These are phyloP conservation scores for Noctua janthe DNA, from an alignment of 2,888 invertebrate species.

Conservation along the genomic window DNA sequence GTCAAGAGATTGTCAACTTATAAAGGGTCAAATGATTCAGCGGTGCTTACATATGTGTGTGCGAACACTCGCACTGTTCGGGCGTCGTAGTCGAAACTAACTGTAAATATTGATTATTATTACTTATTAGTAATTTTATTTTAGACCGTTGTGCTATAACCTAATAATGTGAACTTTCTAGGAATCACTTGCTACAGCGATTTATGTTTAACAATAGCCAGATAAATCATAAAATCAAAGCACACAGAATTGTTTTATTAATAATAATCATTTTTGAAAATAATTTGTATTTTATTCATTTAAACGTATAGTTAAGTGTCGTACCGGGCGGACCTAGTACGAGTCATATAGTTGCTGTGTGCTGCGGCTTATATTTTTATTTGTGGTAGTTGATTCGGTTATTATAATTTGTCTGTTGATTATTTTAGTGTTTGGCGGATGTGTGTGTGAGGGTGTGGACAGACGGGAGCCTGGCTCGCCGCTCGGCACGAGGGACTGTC, in stretches of 20 bases:
- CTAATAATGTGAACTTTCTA: conserved; percentile 75
- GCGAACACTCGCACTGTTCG: conserved; percentile 63
- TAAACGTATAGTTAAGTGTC: conserved; percentile 53
- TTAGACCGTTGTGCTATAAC: conserved; percentile 89
- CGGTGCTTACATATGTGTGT: conserved; percentile 72
- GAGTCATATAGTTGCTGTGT: conserved; percentile 72
- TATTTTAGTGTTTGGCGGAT: conserved; percentile 74
- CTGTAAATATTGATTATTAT: conserved; percentile 89
- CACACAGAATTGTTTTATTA: conserved; percentile 77
- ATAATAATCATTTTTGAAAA: conserved; percentile 79
- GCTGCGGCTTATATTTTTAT: conserved; percentile 70
- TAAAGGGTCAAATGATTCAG: conserved; percentile 61
- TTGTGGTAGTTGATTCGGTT: conserved; percentile 76
- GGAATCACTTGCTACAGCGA: conserved; percentile 67
- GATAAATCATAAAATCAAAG: conserved; percentile 67
- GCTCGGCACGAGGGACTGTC: conserved; percentile 40
- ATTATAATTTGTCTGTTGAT: conserved; percentile 80
- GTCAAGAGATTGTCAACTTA: conserved; percentile 62
- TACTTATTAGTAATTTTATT: conserved; percentile 89
- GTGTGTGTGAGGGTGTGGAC: conserved; percentile 68
- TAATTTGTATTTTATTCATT: conserved; percentile 80
- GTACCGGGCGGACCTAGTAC: conserved; percentile 63
- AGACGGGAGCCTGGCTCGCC: conserved; percentile 49
- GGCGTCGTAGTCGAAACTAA: conserved; percentile 75
- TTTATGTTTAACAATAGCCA: conserved; percentile 65